Evolutionary conservation across 2,888 invertebrate genomes (phyloP), one percentile per base, ranked within the genome.

Genomic region (Fragum sueziense): DNA sequence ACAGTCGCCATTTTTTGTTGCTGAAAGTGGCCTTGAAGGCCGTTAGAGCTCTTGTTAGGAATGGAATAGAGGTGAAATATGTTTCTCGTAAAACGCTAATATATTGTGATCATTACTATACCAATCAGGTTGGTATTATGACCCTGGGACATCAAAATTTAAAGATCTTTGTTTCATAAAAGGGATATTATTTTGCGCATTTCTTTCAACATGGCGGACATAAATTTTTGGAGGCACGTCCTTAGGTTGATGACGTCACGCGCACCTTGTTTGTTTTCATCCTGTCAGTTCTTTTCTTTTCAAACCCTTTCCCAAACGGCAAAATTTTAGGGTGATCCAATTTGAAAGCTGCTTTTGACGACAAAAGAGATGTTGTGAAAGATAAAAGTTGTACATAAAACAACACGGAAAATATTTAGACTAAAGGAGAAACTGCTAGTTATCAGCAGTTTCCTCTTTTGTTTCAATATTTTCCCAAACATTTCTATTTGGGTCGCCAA

Each of bases 1-100:
- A 91, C 80, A 89, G 91, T 88, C 89, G 93, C 93, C 93, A 93
- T 93, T 87, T 93, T 92, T 75, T 62, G 20, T 51, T 9, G 41
- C 17, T n/a, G 2, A 22, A 57, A 57, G 9, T 7, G 1, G 9
- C 6, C 25, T 27, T 57, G 57, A 25, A 6, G 9, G 27, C 3
- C 57, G 11, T 2, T 57, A 47, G 47, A 2, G 7, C 4, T 20
- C 7, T 2, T 2, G 2, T 47, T 20, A 20, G 20, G 2, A 47
- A 14, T 47, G 20, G 47, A 9, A 47, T 2, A 20, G 17, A 47
- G 47, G 47, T 47, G n/a, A 9, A 20, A 47, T 14, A n/a, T 47
- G 17, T 47, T 47, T 47, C 47, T 47, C 3, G 47, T 47, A 47
- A 47, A 47, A 47, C 47, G 14, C 3, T 47, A n/a, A 14, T 9